Percentiles rank a stretch among this genome's conserved stretches.
Evolutionary conservation across 1,140 invertebrate species (phyloP).

Genomic region (Drosophila arizonae): DNA sequence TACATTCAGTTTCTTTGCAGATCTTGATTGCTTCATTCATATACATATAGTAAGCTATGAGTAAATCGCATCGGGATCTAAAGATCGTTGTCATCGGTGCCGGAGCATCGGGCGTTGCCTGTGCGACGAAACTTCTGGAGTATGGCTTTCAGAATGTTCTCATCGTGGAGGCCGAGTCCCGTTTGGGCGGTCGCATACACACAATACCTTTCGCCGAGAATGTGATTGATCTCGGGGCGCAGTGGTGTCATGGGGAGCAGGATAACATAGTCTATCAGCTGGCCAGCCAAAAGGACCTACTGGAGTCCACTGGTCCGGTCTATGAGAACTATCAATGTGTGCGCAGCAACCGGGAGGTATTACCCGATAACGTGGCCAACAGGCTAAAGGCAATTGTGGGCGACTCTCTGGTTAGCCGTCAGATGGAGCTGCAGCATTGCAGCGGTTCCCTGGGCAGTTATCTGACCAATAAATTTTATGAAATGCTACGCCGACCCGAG

Average conservation of each 20-base stretch:
- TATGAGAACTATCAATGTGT: conserved; percentile 80
- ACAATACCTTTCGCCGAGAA: conserved; percentile 86
- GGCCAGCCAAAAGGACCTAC: conserved; percentile 85
- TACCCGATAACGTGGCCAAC: conserved; percentile 70
- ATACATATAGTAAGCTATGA: conserved; percentile 45
- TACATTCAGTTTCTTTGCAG: conserved; percentile 18
- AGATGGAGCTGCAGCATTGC: conserved; percentile 72
- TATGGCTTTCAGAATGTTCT: conserved; percentile 85
- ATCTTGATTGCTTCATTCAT: conserved; percentile 15
- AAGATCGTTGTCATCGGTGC: conserved; percentile 86
- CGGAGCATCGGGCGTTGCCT: conserved; percentile 86
- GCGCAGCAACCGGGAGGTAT: conserved; percentile 77
- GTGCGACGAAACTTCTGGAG: conserved; percentile 84
- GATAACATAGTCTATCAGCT: conserved; percentile 88
- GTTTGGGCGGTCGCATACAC: conserved; percentile 88
- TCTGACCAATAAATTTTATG: conserved; percentile 76
- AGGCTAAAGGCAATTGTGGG: conserved; percentile 73
- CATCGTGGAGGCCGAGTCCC: conserved; percentile 87
- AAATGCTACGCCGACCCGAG: conserved; percentile 68
- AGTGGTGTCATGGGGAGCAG: conserved; percentile 90
- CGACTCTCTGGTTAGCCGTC: conserved; percentile 67
- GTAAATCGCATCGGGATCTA: conserved; percentile 55
- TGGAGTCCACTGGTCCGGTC: conserved; percentile 82
- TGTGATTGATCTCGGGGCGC: conserved; percentile 91
- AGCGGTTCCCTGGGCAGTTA: conserved; percentile 83